A percentile compares a stretch with the other conserved stretches of the same genome.
These are phyloP conservation scores for Cerastis leucographa DNA, from an alignment of 2,888 invertebrate species.

Conservation along the genomic window DNA sequence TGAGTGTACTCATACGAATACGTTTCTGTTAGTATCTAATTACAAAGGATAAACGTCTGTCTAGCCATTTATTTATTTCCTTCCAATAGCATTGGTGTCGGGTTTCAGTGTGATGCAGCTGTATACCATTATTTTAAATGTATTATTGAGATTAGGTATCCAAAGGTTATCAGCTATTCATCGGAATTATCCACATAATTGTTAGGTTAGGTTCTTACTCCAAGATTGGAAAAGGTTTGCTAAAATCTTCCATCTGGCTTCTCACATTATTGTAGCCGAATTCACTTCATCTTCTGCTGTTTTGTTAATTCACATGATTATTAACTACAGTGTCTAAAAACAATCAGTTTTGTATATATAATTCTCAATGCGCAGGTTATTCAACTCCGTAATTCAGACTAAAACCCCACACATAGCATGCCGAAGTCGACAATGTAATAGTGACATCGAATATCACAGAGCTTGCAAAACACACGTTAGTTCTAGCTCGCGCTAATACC, in stretches of 20 bases:
- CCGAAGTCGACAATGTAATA: slow-evolving; percentile 8
- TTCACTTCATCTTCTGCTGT: neutral
- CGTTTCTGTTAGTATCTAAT: neutral
- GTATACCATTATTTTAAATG: neutral
- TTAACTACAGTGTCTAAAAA: neutral
- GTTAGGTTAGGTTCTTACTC: neutral
- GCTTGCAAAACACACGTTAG: slow-evolving; percentile 40
- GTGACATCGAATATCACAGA: slow-evolving; percentile 31
- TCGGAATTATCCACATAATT: neutral
- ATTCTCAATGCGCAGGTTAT: slow-evolving; percentile 18
- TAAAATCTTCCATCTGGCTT: neutral
- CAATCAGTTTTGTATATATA: neutral
- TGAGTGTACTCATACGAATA: neutral
- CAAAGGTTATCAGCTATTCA: neutral
- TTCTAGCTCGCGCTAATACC: slow-evolving; percentile 22
- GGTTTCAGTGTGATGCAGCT: neutral
- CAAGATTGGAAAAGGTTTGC: neutral
- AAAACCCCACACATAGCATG: slow-evolving; percentile 9
- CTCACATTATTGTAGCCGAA: neutral
- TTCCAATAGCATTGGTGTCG: neutral
- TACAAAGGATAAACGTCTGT: neutral
- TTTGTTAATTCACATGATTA: neutral
- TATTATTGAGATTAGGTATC: neutral
- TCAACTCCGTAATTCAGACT: slow-evolving; percentile 13
- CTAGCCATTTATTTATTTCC: neutral